These are phyloP conservation scores for Drosophila virilis DNA, from an alignment of 1,140 invertebrate genomes.

Conservation along the genomic window DNA sequence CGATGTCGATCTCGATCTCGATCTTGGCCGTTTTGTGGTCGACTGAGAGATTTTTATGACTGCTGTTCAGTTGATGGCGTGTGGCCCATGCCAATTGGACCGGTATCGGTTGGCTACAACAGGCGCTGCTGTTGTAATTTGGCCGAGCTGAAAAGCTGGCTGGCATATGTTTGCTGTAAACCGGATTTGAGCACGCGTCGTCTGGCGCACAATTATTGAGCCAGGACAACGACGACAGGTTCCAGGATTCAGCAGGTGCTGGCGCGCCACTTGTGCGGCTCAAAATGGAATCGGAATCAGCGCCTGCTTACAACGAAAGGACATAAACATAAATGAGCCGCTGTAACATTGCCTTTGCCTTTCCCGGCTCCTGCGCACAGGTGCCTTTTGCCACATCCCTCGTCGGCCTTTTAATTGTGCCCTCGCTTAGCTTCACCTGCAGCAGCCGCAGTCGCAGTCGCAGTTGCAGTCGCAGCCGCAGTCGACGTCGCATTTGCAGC, in stretches of 20 bases:
- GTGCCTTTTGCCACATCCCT: conserved; percentile 60
- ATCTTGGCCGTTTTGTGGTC: conserved; percentile 63
- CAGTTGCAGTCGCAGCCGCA: not conserved
- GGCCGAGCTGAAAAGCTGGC: conserved; percentile 28
- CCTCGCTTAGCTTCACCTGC: conserved; percentile 71
- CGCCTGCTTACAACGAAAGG: conserved; percentile 80
- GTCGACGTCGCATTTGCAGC: conserved; percentile 6
- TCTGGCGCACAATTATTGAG: conserved; percentile 78
- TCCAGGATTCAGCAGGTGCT: conserved; percentile 79
- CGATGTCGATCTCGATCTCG: conserved; percentile 39
- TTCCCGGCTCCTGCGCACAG: conserved; percentile 46
- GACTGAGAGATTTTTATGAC: conserved; percentile 73
- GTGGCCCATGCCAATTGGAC: conserved; percentile 77
- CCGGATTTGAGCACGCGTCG: conserved; percentile 79
- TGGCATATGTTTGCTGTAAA: conserved; percentile 77
- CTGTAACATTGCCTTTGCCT: conserved; percentile 65
- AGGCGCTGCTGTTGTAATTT: conserved; percentile 67
- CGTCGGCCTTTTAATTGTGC: conserved; percentile 70
- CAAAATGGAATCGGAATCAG: conserved; percentile 72
- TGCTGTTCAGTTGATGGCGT: conserved; percentile 62
- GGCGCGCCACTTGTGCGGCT: conserved; percentile 55
- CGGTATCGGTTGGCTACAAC: conserved; percentile 1
- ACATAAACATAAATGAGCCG: conserved; percentile 83
- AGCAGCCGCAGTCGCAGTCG: conserved; percentile 33
- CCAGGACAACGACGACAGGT: conserved; percentile 67